A percentile compares a stretch with the other conserved stretches of the same genome.
Conservation (phyloP, 2,797 vertebrate species). For the Stomatorhinus walkeri region DNA sequence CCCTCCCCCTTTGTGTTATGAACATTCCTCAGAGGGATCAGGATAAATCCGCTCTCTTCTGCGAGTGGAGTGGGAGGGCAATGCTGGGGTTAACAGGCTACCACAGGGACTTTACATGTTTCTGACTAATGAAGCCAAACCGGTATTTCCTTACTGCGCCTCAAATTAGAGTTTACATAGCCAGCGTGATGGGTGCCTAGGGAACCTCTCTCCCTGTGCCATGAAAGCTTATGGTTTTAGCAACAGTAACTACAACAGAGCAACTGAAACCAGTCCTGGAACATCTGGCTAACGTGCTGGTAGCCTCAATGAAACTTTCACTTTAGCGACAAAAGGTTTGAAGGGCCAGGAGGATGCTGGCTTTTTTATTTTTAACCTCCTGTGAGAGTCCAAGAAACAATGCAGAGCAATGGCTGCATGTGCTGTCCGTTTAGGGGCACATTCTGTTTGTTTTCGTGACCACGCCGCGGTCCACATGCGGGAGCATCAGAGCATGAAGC, state of each 20-base stretch:
- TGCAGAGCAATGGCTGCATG: no score
- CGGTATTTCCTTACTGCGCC: slow-evolving; percentile 59
- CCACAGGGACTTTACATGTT: slow-evolving; percentile 53
- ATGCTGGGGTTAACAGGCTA: slow-evolving; percentile 44
- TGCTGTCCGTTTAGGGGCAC: not conserved
- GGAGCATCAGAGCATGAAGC: not conserved
- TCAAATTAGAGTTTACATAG: slow-evolving; percentile 54
- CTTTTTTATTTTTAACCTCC: not conserved
- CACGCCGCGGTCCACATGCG: not conserved
- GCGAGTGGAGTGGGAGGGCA: slow-evolving; percentile 5
- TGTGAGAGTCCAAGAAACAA: not conserved
- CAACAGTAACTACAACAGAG: slow-evolving; percentile 68
- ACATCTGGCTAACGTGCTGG: slow-evolving; percentile 48
- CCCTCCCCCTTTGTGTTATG: not conserved
- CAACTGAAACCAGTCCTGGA: slow-evolving; percentile 48
- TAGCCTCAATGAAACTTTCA: slow-evolving; percentile 47
- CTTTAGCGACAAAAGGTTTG: slow-evolving; percentile 26
- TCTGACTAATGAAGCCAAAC: slow-evolving; percentile 60
- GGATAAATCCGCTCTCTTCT: not conserved
- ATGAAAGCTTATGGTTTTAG: slow-evolving; percentile 63
- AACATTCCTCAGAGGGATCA: not conserved
- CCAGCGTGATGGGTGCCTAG: slow-evolving; percentile 48
- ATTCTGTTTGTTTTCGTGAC: not conserved
- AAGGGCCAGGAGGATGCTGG: not conserved
- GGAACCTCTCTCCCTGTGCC: slow-evolving; percentile 59